A percentile compares a stretch with the other conserved stretches of the same genome.
These are phyloP conservation scores for Haplotaxodon microlepis DNA, from an alignment of 2,113 vertebrate species.

Conservation along the genomic window DNA sequence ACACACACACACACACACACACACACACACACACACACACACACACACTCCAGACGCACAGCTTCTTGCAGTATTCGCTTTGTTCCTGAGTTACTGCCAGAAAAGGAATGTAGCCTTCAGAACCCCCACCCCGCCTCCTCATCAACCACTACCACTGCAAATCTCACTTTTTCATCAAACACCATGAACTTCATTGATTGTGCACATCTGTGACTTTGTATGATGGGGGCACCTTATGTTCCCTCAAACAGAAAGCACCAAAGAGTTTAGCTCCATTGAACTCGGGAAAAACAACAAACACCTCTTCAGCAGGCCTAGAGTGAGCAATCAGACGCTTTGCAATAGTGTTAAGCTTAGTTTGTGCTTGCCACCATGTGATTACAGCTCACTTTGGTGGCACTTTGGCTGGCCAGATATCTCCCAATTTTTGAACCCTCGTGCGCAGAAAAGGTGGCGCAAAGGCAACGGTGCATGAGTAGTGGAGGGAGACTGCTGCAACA, in stretches of 20 bases:
- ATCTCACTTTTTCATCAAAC: conserved; percentile 48
- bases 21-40: conserved; percentile 23
- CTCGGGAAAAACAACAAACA: not conserved
- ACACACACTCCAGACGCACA: conserved; percentile 27
- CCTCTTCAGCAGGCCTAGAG: not conserved
- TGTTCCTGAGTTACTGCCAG: conserved; percentile 72
- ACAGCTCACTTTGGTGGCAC: not conserved
- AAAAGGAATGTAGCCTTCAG: conserved; percentile 59
- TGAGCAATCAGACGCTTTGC: not conserved
- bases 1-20: conserved; percentile 28
- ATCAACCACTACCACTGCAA: not conserved
- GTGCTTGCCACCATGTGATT: not conserved
- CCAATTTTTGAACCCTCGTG: not conserved
- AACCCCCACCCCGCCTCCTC: not conserved
- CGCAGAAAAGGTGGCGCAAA: not conserved
- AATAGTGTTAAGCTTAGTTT: not conserved
- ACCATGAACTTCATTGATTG: conserved; percentile 64
- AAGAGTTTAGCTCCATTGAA: not conserved
- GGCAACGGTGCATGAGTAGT: not conserved
- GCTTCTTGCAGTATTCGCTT: conserved; percentile 59
- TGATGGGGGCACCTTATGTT: not conserved
- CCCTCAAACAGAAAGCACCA: not conserved
- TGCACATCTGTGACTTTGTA: not conserved
- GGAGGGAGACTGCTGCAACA: not conserved
- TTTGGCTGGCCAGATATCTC: not conserved